Evolutionary conservation across 2,797 vertebrate genomes (phyloP), one percentile per base, ranked within the genome.

Genomic region (Simalia tracyae): DNA sequence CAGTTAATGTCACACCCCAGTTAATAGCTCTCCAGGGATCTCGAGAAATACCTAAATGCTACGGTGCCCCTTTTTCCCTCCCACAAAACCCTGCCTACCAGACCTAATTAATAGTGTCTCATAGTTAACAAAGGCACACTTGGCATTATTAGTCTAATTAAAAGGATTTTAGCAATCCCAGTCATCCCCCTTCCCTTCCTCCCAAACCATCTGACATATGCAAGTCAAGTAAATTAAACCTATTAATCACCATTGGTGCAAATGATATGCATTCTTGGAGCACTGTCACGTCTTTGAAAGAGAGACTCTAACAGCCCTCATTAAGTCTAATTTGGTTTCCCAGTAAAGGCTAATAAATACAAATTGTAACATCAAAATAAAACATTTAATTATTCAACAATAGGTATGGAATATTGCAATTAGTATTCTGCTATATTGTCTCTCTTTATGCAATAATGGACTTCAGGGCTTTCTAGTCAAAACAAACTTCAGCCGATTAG

Each of bases 101-200:
- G 96, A 97, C 88, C 95, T 97, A 97, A 98, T 97, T 97, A 97
- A 97, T 97, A 96, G 94, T 94, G 91, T 63, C 96, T 91, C 95
- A 96, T 96, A 96, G 95, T 97, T 97, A 97, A 96, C 96, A 95
- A 94, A 95, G 96, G 96, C 96, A 97, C 95, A 97, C 97, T 97
- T 97, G 96, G 94, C 96, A 98, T 98, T 98, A 97, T 97, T 98
- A 97, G 96, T 94, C 95, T 98, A 98, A 98, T 98, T 97, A 97
- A 97, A 97, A 96, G 95, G 94, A 95, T 96, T 97, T 97, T 96
- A 97, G 95, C 96, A 97, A 93, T 94, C 92, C 24, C 60, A 96
- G 88, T 94, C 95, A 86, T 72, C 50, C 57, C 68, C 84, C 84
- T 96, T 93, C 84, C 93, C 86, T 92, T 91, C 86, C 76, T 90